Base-by-base conservation (phyloP, 2,797 vertebrate species). In the Pogoniulus pusillus region DNA sequence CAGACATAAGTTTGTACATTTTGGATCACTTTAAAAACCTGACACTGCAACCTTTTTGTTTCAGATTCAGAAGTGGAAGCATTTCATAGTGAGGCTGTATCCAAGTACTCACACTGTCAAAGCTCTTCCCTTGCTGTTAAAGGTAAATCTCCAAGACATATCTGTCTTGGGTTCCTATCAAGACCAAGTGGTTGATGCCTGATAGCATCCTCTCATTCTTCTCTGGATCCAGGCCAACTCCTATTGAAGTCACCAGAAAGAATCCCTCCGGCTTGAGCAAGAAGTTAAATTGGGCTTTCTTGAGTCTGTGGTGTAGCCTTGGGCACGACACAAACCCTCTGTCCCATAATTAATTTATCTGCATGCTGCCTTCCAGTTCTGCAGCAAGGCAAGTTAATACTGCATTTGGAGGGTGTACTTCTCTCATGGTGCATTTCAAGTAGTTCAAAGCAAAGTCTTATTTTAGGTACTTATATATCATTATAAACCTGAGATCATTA, bases 401-500 rank as follows among this genome's bases (percentile, higher is more conserved):
- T 37, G 15, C 6, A 45, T 79, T 57, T 85, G 26, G 45, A 86
- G 35, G 19, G 20, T 18, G 18, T 10, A 54, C 27, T 12, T 89
- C 57, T 90, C 89, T 69, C 34, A 72, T 14, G 10, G 7, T 85
- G n/a, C 53, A 62, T 78, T 89, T 92, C 84, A 85, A 73, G 22
- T 2, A 79, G 82, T 79, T 82, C 81, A 91, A 84, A 92, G 43
- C 35, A 60, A 81, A 90, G 20, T 37, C 41, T 79, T 93, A 60
- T 55, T 95, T 94, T 90, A 84, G 24, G 23, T 54, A 66, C 19
- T 14, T 63, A 16, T 30, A 49, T 54, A 30, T 79, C 79, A 75
- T 81, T 74, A 51, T 47, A 68, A 87, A 85, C n/a, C 23, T 64
- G 29, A 72, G 47, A 80, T 88, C 34, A 62, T 55, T 22, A 71